These are phyloP conservation scores for Scomber colias DNA, from an alignment of 2,113 vertebrate genomes.

Conservation along the genomic window DNA sequence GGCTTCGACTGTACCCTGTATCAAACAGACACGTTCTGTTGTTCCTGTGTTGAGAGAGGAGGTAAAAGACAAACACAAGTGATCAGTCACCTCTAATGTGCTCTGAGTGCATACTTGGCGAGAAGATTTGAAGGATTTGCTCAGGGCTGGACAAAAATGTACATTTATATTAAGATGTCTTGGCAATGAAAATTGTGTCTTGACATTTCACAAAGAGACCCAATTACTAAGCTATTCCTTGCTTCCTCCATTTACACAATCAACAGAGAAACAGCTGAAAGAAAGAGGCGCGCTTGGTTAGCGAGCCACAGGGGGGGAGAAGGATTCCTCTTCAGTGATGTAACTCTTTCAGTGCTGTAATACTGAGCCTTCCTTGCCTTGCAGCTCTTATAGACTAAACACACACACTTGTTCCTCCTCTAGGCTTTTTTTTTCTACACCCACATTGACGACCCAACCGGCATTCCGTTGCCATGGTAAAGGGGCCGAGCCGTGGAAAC, in stretches of 20 bases:
- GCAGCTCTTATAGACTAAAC: conserved; percentile 70
- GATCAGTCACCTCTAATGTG: conserved; percentile 32
- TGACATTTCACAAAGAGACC: conserved; percentile 59
- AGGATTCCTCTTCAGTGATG: conserved; percentile 78
- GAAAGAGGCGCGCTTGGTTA: conserved; percentile 65
- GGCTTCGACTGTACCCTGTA: conserved; percentile 99
- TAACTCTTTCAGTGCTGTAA: conserved; percentile 74
- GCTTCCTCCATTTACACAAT: conserved; percentile 66
- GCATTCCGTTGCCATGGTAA: conserved; percentile 81
- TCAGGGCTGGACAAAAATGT: conserved; percentile 19
- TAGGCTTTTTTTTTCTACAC: conserved; percentile 66
- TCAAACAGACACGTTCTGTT: conserved; percentile 98
- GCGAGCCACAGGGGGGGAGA: conserved; percentile 52
- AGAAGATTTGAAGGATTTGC: conserved; percentile 46
- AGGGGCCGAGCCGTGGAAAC: conserved; percentile 69
- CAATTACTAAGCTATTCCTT: conserved; percentile 60
- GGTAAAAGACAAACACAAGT: conserved; percentile 36
- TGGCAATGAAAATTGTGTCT: conserved; percentile 49
- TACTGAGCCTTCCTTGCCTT: conserved; percentile 60
- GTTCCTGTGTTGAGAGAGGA: conserved; percentile 88
- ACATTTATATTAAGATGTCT: conserved; percentile 48
- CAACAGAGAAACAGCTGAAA: conserved; percentile 71
- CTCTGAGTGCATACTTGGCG: conserved; percentile 26
- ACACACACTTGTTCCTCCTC: conserved; percentile 73
- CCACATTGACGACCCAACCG: conserved; percentile 68